Percentiles rank a stretch among this genome's conserved stretches.
Conservation (phyloP, 2,113 vertebrate species). For the Forbesichthys agassizii region DNA sequence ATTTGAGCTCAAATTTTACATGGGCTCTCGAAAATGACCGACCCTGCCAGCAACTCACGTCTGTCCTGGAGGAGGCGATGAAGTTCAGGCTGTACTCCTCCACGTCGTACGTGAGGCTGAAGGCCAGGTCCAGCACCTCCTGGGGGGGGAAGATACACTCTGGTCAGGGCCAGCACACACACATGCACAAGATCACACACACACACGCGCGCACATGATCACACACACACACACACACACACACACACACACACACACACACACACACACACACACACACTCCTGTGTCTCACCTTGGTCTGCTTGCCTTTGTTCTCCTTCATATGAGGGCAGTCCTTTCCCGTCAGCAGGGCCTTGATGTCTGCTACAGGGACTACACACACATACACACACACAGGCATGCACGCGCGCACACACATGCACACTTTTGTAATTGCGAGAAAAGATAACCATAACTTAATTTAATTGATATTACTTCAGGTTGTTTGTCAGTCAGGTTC, state of each 20-base stretch:
- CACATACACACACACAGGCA: neutral
- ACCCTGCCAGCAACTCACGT: conserved; percentile 78
- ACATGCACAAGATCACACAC: neutral
- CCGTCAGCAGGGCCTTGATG: conserved; percentile 87
- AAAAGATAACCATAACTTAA: too few species aligned
- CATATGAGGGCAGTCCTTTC: conserved; percentile 93
- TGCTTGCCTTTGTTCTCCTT: conserved; percentile 94
- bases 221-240: neutral
- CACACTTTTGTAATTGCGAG: too few species aligned
- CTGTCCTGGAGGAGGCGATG: conserved; percentile 86
- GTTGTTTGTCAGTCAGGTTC: too few species aligned
- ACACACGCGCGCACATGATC: neutral
- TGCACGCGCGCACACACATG: too few species aligned
- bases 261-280: neutral
- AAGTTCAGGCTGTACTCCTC: conserved; percentile 91
- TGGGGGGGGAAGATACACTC: conserved; percentile 45
- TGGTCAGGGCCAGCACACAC: neutral
- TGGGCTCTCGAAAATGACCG: too few species aligned
- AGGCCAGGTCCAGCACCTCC: conserved; percentile 91
- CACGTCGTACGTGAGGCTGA: conserved; percentile 88
- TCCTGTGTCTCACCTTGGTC: conserved; percentile 83
- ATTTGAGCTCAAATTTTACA: too few species aligned
- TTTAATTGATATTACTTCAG: too few species aligned
- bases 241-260: neutral
- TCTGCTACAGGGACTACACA: conserved; percentile 89